A percentile compares a stretch with the other conserved stretches of the same genome.
Conservation (phyloP, 1,140 invertebrate species). For the Ectropis grisescens region DNA sequence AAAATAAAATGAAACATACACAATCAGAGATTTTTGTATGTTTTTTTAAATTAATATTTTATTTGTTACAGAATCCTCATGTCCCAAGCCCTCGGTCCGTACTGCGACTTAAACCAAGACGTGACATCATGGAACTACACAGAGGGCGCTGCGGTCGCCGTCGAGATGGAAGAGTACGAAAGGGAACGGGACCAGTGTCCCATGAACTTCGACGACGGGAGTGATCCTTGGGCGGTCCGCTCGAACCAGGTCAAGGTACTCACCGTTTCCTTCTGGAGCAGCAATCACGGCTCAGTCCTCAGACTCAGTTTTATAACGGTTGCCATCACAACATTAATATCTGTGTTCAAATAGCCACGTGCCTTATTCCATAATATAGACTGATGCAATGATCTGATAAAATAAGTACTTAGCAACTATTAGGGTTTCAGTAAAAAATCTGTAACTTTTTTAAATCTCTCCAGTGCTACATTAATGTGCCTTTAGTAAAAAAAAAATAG, state of each 20-base stretch:
- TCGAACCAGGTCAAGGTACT: constrained; percentile 82
- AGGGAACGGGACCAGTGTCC: constrained; percentile 94
- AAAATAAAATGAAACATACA: too few species aligned
- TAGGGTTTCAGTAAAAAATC: too few species aligned
- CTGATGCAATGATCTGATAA: too few species aligned
- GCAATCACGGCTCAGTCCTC: neutral
- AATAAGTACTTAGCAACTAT: too few species aligned
- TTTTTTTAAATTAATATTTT: too few species aligned
- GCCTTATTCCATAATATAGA: too few species aligned
- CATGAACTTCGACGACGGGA: constrained; percentile 94
- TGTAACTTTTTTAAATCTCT: too few species aligned
- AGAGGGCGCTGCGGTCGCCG: constrained; percentile 90
- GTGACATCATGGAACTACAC: constrained; percentile 89
- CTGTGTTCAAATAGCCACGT: too few species aligned
- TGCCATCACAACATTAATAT: neutral
- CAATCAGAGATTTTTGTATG: too few species aligned
- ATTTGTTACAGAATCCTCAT: constrained; percentile 62
- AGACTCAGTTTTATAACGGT: too few species aligned
- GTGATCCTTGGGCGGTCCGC: constrained; percentile 83
- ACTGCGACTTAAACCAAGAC: constrained; percentile 91
- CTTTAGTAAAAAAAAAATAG: too few species aligned
- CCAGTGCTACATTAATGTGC: too few species aligned
- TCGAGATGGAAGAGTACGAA: constrained; percentile 94
- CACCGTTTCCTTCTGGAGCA: constrained; percentile 66
- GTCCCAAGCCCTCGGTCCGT: constrained; percentile 86